Conservation (phyloP, 1,140 invertebrate genomes). For the Lepidostoma basale region DNA sequence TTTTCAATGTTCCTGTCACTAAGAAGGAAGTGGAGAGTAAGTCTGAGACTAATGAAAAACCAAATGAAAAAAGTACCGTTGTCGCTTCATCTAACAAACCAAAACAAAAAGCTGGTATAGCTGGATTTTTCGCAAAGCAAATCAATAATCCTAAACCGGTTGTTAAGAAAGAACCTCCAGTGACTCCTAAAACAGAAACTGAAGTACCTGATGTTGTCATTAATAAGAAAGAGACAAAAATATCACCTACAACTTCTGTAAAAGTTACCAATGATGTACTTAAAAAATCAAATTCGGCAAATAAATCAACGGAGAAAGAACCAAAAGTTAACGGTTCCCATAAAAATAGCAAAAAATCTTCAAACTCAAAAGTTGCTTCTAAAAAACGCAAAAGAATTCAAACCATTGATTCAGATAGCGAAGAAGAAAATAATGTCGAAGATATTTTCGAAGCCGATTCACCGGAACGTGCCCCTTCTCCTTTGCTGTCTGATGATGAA, state of each 20-base stretch:
- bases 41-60: not conserved
- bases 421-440: slow-evolving; percentile 12
- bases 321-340: not conserved
- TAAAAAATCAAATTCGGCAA: not conserved
- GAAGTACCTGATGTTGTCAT: no score
- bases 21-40: slow-evolving; percentile 16
- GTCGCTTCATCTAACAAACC: not conserved
- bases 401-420: slow-evolving; percentile 26
- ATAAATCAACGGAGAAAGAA: not conserved
- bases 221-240: no score
- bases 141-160: slow-evolving; percentile 4
- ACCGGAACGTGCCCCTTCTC: not conserved
- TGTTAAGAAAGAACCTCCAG: not conserved
- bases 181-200: not conserved
- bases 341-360: slow-evolving; percentile 16
- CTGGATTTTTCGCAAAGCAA: slow-evolving; percentile 32
- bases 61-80: not conserved
- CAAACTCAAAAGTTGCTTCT: not conserved
- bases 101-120: slow-evolving; percentile 22
- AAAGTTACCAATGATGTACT: no score
- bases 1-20: slow-evolving; percentile 1
- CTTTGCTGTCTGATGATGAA: slow-evolving; percentile 27
- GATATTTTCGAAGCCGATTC: slow-evolving; percentile 27
- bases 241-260: no score
- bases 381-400: slow-evolving; percentile 35